Conservation (phyloP, 1,140 invertebrate species). For the Polypedilum vanderplanki region DNA sequence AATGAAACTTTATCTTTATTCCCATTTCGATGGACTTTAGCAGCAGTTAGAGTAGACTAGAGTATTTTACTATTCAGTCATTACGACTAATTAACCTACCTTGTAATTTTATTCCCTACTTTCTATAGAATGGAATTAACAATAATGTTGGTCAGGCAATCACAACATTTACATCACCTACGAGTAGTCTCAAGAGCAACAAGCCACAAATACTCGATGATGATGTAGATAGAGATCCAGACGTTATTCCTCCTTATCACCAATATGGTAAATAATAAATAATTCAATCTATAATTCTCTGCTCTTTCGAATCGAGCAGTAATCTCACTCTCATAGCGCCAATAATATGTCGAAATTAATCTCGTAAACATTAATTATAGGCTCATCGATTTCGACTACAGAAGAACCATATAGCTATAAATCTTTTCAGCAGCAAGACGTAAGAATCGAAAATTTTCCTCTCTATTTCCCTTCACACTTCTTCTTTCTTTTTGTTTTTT, state of each 20-base stretch:
- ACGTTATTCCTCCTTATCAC: not conserved
- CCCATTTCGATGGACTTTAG: no score
- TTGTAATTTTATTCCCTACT: not conserved
- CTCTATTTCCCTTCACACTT: not conserved
- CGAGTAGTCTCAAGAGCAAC: conserved; percentile 12
- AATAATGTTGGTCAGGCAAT: conserved; percentile 3
- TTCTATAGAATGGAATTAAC: not conserved
- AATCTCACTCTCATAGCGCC: not conserved
- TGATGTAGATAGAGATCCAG: conserved; percentile 15
- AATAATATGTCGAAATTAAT: conserved; percentile 27
- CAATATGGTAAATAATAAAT: conserved; percentile 25
- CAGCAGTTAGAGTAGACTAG: no score
- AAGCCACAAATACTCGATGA: not conserved
- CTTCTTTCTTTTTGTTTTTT: not conserved
- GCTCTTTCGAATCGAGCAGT: not conserved
- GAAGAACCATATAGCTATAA: conserved; percentile 3
- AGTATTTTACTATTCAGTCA: not conserved
- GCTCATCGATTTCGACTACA: conserved; percentile 22
- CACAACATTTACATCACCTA: conserved; percentile 9
- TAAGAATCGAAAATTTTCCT: not conserved
- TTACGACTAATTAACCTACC: conserved; percentile 1
- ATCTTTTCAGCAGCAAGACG: conserved; percentile 24
- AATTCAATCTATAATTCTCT: conserved; percentile 16
- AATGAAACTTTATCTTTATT: not conserved
- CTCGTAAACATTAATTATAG: conserved; percentile 27